Base-by-base conservation (phyloP, 2,113 vertebrate genomes). In the Glaucidium brasilianum region DNA sequence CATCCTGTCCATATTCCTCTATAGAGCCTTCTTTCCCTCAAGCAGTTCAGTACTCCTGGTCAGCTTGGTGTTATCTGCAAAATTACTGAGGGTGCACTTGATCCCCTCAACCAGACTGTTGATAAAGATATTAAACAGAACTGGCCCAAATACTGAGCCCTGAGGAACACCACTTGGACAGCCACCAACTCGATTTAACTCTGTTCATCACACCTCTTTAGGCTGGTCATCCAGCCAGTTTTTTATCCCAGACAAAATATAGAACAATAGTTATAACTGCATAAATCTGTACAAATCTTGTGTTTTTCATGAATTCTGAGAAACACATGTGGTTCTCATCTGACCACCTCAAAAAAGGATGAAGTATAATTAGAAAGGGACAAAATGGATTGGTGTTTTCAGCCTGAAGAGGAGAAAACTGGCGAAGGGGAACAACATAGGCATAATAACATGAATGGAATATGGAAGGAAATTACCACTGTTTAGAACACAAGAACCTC, bases 211-310 rank as follows among this genome's bases (percentile, higher is more conserved):
- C 9, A 7, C 32, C 14, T n/a, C 11, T 26, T 35, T 53, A 15
- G 23, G 7, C 12, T 1, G 1, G 41, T 16, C 29, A 45, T n/a
- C 23, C 43, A 66, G 12, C 0, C 20, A 59, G 12, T 4, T 43
- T 88, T 89, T 56, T 13, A 63, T 45, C 10, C 13, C 49, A 62
- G 35, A 76, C 1, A 45, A 67, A 76, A 29, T 45, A 39, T 2
- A 19, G 11, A 29, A 55, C 27, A 55, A 60, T n/a, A 59, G 11
- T 27, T 75, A 1, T 37, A 74, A 60, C 11, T n/a, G 4, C 60
- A 85, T 59, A 53, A 69, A 59, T 47, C 27, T 59, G 8, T 73
- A 43, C 52, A 81, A 89, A 76, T 60, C 32, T 34, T 39, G 27
- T 5, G 2, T 13, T 53, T 85, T 80, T 81, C 20, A 16, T 71